A percentile compares a stretch with the other conserved stretches of the same genome.
Conservation (phyloP, 2,797 vertebrate species). For the Apodemus agrarius region DNA sequence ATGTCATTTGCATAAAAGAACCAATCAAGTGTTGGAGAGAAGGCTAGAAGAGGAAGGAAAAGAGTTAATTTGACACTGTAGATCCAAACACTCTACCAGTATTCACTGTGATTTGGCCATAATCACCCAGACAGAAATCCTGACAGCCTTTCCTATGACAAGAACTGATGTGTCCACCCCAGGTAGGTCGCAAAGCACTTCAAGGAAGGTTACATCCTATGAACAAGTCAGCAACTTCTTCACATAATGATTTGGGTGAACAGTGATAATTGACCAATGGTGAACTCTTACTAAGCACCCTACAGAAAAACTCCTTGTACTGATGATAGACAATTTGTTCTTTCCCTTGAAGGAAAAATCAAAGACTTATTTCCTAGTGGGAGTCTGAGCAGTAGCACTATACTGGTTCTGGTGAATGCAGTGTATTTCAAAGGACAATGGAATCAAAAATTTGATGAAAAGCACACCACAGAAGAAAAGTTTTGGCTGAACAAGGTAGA, state of each 20-base stretch:
- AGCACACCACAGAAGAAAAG: slow-evolving; percentile 87
- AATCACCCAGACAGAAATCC: background rate
- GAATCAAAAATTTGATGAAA: slow-evolving; percentile 84
- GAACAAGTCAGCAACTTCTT: background rate
- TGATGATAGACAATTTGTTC: background rate
- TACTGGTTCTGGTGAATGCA: slow-evolving; percentile 91
- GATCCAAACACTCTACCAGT: background rate
- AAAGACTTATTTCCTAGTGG: slow-evolving; percentile 87
- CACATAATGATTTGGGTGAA: fast-evolving
- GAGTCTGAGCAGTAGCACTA: slow-evolving; percentile 75
- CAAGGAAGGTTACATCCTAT: fast-evolving
- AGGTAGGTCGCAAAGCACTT: background rate
- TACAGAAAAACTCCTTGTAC: background rate
- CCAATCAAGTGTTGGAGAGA: background rate
- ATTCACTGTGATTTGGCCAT: background rate
- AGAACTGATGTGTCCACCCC: background rate
- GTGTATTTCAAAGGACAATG: slow-evolving; percentile 94
- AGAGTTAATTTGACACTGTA: background rate
- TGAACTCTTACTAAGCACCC: background rate
- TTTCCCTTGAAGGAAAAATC: slow-evolving; percentile 89
- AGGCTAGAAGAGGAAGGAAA: background rate
- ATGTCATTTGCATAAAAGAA: background rate
- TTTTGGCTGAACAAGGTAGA: slow-evolving; percentile 90
- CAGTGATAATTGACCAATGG: background rate
- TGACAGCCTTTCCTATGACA: background rate